phyloP scores from a whole-genome alignment of 1,140 invertebrate genomes.

The Samia ricini region DNA sequence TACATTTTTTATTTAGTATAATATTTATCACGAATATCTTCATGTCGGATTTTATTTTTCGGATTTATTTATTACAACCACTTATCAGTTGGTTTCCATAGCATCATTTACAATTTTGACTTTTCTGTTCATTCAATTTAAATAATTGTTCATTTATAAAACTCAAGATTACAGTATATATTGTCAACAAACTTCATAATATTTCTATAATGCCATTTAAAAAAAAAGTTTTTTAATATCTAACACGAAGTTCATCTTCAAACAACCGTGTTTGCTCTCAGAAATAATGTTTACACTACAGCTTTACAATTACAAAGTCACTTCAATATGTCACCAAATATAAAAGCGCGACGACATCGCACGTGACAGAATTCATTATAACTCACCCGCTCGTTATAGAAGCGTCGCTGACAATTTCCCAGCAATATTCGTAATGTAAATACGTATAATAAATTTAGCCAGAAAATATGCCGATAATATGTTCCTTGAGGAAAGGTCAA shows the following conservation, averaged over 20 bases:
- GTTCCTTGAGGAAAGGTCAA: conserved; percentile 8
- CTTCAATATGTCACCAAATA: conserved; percentile 18
- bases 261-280: conserved; percentile 34
- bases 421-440: conserved; percentile 9
- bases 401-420: conserved; percentile 3
- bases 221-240: neutral
- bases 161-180: too few relatives aligned
- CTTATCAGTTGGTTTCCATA: too few relatives aligned
- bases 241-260: conserved; percentile 27
- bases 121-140: too few relatives aligned
- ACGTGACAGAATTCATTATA: conserved; percentile 16
- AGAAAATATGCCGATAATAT: conserved; percentile 1
- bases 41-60: too few relatives aligned
- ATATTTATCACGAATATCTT: too few relatives aligned
- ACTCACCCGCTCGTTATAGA: conserved; percentile 7
- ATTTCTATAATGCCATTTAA: neutral
- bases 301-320: conserved; percentile 35
- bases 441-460: conserved; percentile 6
- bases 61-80: too few relatives aligned
- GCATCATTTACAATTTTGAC: too few relatives aligned
- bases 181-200: neutral
- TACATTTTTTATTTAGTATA: too few relatives aligned
- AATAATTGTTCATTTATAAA: too few relatives aligned
- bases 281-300: conserved; percentile 40
- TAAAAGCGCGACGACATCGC: conserved; percentile 14